Percentiles rank a stretch among this genome's conserved stretches.
Evolutionary conservation across 2,888 invertebrate genomes (phyloP).

Genomic region (Linnaemya vulpina): DNA sequence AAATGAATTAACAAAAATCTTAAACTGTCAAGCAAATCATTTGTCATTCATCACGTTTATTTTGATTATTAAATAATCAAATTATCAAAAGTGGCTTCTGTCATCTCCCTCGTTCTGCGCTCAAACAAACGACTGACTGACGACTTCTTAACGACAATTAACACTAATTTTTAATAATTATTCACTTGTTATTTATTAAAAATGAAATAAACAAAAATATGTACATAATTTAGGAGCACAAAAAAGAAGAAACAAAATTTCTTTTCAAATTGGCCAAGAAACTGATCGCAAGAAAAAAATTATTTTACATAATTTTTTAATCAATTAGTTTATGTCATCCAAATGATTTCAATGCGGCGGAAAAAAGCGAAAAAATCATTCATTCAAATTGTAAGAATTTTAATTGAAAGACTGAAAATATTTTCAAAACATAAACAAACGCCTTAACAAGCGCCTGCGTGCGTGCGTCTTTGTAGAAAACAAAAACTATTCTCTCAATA

Average conservation of each 20-base stretch:
- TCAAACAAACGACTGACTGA: not conserved
- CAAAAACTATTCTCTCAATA: slow-evolving; percentile 39
- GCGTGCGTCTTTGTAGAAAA: slow-evolving; percentile 64
- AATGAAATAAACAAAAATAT: too few relatives aligned
- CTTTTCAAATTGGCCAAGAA: not conserved
- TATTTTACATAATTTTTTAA: slow-evolving; percentile 67
- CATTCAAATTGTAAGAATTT: slow-evolving; percentile 71
- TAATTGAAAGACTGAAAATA: slow-evolving; percentile 19
- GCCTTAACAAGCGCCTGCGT: slow-evolving; percentile 72
- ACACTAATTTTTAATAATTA: slow-evolving; percentile 76
- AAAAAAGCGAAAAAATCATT: slow-evolving; percentile 51
- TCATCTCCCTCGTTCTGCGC: slow-evolving; percentile 12
- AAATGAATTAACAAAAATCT: slow-evolving; percentile 69
- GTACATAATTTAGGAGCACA: slow-evolving; percentile 53
- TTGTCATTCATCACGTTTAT: slow-evolving; percentile 75
- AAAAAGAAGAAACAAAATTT: slow-evolving; percentile 8
- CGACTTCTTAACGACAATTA: slow-evolving; percentile 50
- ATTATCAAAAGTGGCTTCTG: slow-evolving; percentile 44
- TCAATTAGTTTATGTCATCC: slow-evolving; percentile 36
- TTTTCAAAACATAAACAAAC: slow-evolving; percentile 53
- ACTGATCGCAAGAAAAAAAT: slow-evolving; percentile 8
- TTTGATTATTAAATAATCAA: slow-evolving; percentile 49
- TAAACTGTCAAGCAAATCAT: slow-evolving; percentile 75
- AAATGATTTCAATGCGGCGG: not conserved
- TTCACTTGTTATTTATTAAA: slow-evolving; percentile 76